Evolutionary conservation across 1,140 invertebrate species (phyloP).

Genomic region (Popillia japonica): DNA sequence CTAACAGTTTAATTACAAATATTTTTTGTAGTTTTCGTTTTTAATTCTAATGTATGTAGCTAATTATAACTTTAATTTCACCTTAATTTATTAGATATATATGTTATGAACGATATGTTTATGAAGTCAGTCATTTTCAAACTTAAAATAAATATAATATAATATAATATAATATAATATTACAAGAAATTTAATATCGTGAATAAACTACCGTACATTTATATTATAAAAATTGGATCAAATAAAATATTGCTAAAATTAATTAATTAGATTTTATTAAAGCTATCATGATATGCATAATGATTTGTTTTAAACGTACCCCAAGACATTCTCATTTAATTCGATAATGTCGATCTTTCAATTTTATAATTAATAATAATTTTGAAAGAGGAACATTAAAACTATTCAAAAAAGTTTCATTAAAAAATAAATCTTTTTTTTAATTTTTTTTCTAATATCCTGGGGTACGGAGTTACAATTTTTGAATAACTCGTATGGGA

Average conservation of each 20-base stretch:
- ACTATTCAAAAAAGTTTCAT: neutral
- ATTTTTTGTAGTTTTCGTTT: constrained; percentile 31
- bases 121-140: constrained; percentile 48
- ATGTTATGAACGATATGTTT: constrained; percentile 49
- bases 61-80: too few species aligned
- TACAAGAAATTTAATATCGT: too few species aligned
- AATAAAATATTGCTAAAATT: constrained; percentile 36
- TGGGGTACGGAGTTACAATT: constrained; percentile 46
- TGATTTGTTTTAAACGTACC: constrained; percentile 47
- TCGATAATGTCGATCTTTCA: constrained; percentile 23
- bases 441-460: too few species aligned
- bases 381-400: neutral
- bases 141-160: constrained; percentile 44
- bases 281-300: constrained; percentile 52
- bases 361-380: neutral
- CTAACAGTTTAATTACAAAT: constrained; percentile 43
- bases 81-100: constrained; percentile 2
- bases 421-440: constrained; percentile 43
- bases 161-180: constrained; percentile 12
- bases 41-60: too few species aligned
- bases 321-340: constrained; percentile 46
- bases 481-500: constrained; percentile 50
- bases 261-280: constrained; percentile 43
- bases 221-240: too few species aligned
- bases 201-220: too few species aligned